Evolutionary conservation across 92 coral and sea anemone genomes (phyloP).

Genomic region (Parazoanthus swiftii): DNA sequence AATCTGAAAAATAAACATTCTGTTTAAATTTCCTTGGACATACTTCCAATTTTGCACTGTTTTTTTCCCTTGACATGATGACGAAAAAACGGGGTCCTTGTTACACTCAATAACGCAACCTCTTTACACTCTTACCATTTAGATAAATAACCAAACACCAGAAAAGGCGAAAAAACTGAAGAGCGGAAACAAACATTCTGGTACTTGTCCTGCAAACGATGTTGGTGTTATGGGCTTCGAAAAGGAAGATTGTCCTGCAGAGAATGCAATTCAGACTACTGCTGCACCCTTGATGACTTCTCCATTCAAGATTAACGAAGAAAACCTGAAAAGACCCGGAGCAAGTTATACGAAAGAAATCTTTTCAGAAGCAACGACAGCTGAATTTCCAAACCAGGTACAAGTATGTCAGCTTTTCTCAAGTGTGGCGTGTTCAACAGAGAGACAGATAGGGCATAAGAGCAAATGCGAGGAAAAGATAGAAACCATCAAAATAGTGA

Average conservation of each 20-base stretch:
- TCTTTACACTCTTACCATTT: not conserved
- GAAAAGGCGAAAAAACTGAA: not conserved
- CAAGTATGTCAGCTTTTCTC: not conserved
- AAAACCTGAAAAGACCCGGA: not conserved
- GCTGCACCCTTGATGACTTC: not conserved
- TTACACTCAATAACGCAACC: not conserved
- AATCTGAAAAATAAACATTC: no score
- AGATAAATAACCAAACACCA: not conserved
- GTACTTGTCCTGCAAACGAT: not conserved
- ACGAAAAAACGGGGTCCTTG: not conserved
- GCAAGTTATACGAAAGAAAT: not conserved
- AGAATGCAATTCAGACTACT: not conserved
- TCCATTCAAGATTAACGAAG: not conserved
- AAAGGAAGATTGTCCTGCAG: not conserved
- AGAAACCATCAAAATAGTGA: no score
- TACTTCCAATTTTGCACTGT: no score
- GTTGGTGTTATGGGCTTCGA: not conserved
- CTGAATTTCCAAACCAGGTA: not conserved
- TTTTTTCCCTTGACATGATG: not conserved
- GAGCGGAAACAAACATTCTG: not conserved
- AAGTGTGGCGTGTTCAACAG: not conserved
- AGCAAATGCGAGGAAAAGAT: not conserved
- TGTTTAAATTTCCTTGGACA: no score
- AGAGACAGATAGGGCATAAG: not conserved
- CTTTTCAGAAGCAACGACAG: no score